Base-by-base conservation (phyloP, 2,888 invertebrate species). In the Euplagia quadripunctaria region DNA sequence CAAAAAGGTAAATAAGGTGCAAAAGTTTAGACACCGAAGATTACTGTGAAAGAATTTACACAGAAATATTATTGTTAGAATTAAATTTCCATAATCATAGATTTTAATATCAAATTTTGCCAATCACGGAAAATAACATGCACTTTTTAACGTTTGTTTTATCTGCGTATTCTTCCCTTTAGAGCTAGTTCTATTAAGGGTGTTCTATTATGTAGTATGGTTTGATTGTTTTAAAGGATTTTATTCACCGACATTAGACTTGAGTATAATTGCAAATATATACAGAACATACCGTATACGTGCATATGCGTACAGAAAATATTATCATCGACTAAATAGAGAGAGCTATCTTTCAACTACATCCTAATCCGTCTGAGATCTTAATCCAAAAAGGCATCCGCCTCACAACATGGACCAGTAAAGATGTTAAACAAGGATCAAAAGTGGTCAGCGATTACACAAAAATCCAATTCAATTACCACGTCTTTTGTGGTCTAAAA, bases 381-480 rank as follows among this genome's bases (percentile, higher is more conserved):
- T 73, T 76, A 68, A 63, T 68, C 82, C 75, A 79, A 84, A 85
- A 81, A 76, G 68, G 78, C 61, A 41, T 68, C 52, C 69, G 68
- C 82, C 80, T 76, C 86, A 85, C 88, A 86, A 83, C 85, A 83
- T 85, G 76, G 66, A 70, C 75, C 78, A 81, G 85, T 87, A 81
- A 87, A 89, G 86, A 89, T 79, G 88, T 89, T 89, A 92, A 93
- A 90, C 89, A 88, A 91, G 90, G 89, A 92, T 93, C 89, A 92
- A 92, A 93, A 92, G 90, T 91, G 86, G 89, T 86, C 83, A 88
- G 85, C 85, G 89, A 91, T 92, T 90, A 93, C 91, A 92, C 90
- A 91, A 93, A 93, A 91, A 93, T 91, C 91, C 91, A 91, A 91
- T 91, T 85, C 93, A 94, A 94, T 96, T 95, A 94, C 88, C 95